These are phyloP conservation scores for Sphaerodactylus townsendi DNA, from an alignment of 2,113 vertebrate genomes.

Conservation along the genomic window DNA sequence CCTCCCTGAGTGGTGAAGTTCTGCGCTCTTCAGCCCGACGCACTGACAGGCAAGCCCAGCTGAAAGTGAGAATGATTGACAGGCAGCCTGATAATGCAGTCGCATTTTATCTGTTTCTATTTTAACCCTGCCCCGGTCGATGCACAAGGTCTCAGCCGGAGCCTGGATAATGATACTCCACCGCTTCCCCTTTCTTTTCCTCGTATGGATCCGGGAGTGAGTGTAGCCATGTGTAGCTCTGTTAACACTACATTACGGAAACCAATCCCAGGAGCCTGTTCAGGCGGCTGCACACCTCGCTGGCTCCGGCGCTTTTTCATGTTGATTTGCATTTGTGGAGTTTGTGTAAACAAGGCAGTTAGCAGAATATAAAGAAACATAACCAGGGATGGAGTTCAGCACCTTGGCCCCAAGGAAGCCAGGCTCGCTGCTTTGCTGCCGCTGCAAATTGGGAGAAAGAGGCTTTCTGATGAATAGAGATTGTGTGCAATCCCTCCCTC, in stretches of 20 bases:
- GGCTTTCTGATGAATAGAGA: too few species aligned
- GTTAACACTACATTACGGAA: conserved; percentile 77
- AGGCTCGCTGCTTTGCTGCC: conserved; percentile 37
- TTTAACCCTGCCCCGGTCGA: conserved; percentile 41
- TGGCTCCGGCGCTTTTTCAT: conserved; percentile 59
- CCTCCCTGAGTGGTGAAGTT: rapidly evolving
- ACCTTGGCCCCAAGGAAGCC: conserved; percentile 49
- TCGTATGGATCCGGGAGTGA: conserved; percentile 57
- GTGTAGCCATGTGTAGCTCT: conserved; percentile 76
- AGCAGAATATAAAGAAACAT: conserved; percentile 75
- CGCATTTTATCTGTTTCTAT: conserved; percentile 51
- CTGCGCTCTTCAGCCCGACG: background rate
- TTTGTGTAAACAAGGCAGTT: conserved; percentile 76
- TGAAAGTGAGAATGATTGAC: conserved; percentile 28
- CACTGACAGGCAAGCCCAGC: background rate
- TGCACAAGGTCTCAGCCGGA: conserved; percentile 65
- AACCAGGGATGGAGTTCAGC: conserved; percentile 59
- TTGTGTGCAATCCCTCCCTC: too few species aligned
- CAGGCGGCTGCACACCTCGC: conserved; percentile 70
- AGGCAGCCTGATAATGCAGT: conserved; percentile 58
- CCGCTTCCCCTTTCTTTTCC: conserved; percentile 4
- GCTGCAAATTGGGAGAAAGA: background rate
- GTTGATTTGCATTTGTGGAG: conserved; percentile 77
- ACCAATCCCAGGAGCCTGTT: conserved; percentile 72
- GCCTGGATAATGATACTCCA: conserved; percentile 66